Base-by-base conservation (phyloP, 2,113 vertebrate species). In the Cyanistes caeruleus region DNA sequence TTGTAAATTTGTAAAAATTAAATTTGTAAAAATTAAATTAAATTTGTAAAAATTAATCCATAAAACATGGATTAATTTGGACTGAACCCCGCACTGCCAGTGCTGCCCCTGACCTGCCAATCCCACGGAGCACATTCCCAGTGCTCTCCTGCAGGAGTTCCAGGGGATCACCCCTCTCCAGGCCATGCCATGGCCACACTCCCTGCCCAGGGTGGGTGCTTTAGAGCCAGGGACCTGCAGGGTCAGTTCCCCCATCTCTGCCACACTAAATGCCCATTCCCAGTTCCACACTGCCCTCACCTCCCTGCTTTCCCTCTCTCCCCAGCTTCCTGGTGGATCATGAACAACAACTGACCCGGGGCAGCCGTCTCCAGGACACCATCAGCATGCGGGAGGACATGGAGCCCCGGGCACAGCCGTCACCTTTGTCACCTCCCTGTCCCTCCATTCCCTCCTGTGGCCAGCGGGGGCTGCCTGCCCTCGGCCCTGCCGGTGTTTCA, bases 301-400 rank as follows among this genome's bases (percentile, higher is more conserved):
- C 4, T 31, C 69, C 55, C 43, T 59, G 49, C n/a, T 46, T 49
- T 44, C 51, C 30, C 56, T 77, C 95, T 89, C 96, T 96, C 96
- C 52, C 37, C 98, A 99, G 99, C 99, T 49, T 99, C 99, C 89
- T 99, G 99, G 99, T 99, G 99, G 99, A 99, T 99, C 95, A 98
- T 99, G 98, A 99, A 99, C 97, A 99, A 99, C 97, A 99, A 99
- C 98, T 98, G 98, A 98, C 46, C 51, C 27, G 3, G 43, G 63
- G 49, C 75, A 79, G 85, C 30, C 0, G 4, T 55, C 59, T 28
- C 75, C 80, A 62, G 72, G 93, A 67, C 2, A 7, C 43, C 4
- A 2, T 8, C 74, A 64, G 89, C 80, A 80, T 22, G 87, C 5
- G 1, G 74, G 48, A 70, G 94, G 84, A 73, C 0, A 2, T 1